Evolutionary conservation across 1,140 invertebrate species (phyloP), one percentile per base, ranked within the genome.

Genomic region (Euborellia annulipes): DNA sequence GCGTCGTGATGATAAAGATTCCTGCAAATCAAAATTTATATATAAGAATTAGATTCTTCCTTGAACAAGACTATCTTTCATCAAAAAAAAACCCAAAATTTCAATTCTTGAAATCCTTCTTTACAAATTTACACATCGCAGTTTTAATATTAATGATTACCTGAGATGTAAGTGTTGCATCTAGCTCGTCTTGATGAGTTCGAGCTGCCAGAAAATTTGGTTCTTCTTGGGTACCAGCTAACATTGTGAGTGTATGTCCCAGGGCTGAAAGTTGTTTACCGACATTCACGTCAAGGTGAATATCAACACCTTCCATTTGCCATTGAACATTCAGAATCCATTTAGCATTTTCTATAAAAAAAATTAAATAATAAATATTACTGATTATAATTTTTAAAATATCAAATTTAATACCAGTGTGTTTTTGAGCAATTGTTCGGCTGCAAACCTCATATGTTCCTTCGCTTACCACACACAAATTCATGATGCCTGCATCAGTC

Each of bases 271-370:
- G 65, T 58, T 95, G 88, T 61, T 96, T 95, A 21, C 95, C 94
- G 19, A 97, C 89, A 59, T 85, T 92, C 0, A 91, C 87, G 62
- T 97, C 92, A 38, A 97, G 66, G 62, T 97, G 89, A 46, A 96
- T 92, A 58, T 96, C 92, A 14, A 97, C 90, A 44, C 95, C 95
- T 68, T 97, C 88, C 95, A 98, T 98, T 67, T 96, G 84, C 91
- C 93, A 97, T 51, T 90, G 83, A 1, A 98, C 89, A 63, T 96
- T 97, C 20, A 98, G 65, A 51, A 97, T 78, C 95, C 94, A 98
- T 64, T 98, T 97, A 2, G 93, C 92, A 66, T 95, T 96, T 63
- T 90, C 88, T 73, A 56, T 58, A 43, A 39, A 54, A 56, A 40
- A 20, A 37, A 41, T 2, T 9, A 49, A n/a, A 49, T 39, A 30